A percentile compares a stretch with the other conserved stretches of the same genome.
These are phyloP conservation scores for Epizoanthus ramosus DNA, from an alignment of 92 coral and sea anemone species.

Conservation along the genomic window DNA sequence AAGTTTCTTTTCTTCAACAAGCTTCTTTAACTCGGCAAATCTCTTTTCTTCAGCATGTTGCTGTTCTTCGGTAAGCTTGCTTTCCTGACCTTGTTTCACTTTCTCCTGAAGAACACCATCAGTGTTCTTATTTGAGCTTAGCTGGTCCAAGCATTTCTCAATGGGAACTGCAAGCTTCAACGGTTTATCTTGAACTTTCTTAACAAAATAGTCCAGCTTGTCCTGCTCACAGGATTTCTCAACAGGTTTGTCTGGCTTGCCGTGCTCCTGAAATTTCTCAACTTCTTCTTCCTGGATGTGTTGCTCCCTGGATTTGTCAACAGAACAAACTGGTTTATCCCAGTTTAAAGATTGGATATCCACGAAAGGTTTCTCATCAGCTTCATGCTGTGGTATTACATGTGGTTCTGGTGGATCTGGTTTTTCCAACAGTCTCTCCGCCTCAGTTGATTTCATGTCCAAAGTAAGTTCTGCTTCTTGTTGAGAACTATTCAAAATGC, in stretches of 20 bases:
- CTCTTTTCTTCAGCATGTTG: slow-evolving; percentile 16
- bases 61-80: background rate
- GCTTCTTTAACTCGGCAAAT: slow-evolving; percentile 26
- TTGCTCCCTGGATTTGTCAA: background rate
- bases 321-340: background rate
- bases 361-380: background rate
- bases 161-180: too few species aligned
- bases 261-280: background rate
- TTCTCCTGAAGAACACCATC: background rate
- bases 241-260: background rate
- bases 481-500: background rate
- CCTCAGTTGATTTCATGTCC: background rate
- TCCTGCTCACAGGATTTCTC: background rate
- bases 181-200: background rate
- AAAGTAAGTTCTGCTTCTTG: background rate
- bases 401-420: background rate
- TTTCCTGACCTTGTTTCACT: background rate
- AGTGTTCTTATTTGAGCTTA: too few species aligned
- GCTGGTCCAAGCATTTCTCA: too few species aligned
- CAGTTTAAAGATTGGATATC: background rate
- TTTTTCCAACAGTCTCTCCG: background rate
- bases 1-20: slow-evolving; percentile 27
- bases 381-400: too few species aligned
- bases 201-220: background rate
- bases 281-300: background rate